Evolutionary conservation across 1,140 invertebrate genomes (phyloP).

Genomic region (Bombus haemorrhoidalis): DNA sequence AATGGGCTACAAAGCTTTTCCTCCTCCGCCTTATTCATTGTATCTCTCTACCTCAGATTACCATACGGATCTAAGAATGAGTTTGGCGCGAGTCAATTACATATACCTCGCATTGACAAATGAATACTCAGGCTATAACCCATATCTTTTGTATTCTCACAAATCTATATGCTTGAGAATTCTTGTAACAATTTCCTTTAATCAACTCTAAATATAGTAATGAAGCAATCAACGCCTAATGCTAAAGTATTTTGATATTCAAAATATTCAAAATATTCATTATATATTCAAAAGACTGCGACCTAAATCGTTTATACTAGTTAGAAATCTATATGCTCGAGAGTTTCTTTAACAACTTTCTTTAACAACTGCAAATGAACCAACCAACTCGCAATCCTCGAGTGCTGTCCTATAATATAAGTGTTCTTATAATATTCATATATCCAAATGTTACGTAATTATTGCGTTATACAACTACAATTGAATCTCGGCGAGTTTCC

Average conservation of each 20-base stretch:
- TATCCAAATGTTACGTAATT: background rate
- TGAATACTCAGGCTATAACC: background rate
- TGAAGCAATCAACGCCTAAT: background rate
- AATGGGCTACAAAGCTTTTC: slow-evolving; percentile 23
- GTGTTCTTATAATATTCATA: too few species aligned
- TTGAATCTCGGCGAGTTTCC: background rate
- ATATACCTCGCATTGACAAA: background rate
- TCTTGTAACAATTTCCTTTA: background rate
- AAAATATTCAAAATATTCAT: too few species aligned
- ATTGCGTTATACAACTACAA: background rate
- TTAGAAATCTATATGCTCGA: background rate
- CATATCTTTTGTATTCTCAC: background rate
- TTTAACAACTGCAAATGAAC: background rate
- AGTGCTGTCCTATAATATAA: background rate
- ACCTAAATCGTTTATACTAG: background rate
- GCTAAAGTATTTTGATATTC: background rate
- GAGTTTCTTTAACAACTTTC: background rate
- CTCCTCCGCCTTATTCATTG: slow-evolving; percentile 25
- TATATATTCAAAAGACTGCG: background rate
- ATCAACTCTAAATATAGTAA: background rate
- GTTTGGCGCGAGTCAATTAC: slow-evolving; percentile 1
- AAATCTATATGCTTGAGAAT: background rate
- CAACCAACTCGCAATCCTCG: background rate
- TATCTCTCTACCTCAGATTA: background rate
- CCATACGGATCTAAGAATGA: slow-evolving; percentile 14